Percentiles rank a stretch among this genome's conserved stretches.
phyloP scores from a whole-genome alignment of 2,888 invertebrate genomes.

The Yponomeuta sedellus region DNA sequence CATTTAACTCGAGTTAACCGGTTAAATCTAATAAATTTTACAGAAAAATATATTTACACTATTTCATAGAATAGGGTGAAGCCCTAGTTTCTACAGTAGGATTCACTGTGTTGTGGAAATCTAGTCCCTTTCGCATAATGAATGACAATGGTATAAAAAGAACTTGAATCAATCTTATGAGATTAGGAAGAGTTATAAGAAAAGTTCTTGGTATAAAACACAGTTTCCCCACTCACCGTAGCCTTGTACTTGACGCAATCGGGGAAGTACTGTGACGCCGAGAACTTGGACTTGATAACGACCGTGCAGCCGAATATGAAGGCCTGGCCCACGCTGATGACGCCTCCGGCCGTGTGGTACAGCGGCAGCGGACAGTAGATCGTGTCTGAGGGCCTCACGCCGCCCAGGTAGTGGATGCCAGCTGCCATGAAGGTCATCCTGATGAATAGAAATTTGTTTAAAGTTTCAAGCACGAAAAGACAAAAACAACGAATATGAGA shows the following conservation, averaged over 20 bases:
- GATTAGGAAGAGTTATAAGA: too few relatives aligned
- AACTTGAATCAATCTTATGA: too few relatives aligned
- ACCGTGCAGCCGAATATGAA: constrained; percentile 88
- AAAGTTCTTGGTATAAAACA: not conserved
- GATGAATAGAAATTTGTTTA: constrained; percentile 16
- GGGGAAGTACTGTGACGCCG: constrained; percentile 93
- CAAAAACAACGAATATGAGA: too few relatives aligned
- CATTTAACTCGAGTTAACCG: too few relatives aligned
- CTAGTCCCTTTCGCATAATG: too few relatives aligned
- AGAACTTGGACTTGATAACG: constrained; percentile 92
- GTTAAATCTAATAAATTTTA: too few relatives aligned
- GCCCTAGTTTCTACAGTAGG: too few relatives aligned
- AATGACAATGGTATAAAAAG: too few relatives aligned
- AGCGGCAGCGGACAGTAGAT: constrained; percentile 94
- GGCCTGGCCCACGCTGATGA: constrained; percentile 89
- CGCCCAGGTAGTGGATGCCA: constrained; percentile 81
- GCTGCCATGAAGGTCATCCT: constrained; percentile 87
- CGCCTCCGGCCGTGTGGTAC: constrained; percentile 97
- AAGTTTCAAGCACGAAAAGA: too few relatives aligned
- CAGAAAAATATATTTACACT: too few relatives aligned
- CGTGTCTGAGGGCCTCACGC: constrained; percentile 81
- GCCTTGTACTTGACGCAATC: constrained; percentile 96
- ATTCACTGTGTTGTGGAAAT: too few relatives aligned
- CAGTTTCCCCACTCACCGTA: constrained; percentile 80
- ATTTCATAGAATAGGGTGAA: too few relatives aligned